These are phyloP conservation scores for Oncorhynchus nerka DNA, from an alignment of 2,113 vertebrate genomes.

Conservation along the genomic window DNA sequence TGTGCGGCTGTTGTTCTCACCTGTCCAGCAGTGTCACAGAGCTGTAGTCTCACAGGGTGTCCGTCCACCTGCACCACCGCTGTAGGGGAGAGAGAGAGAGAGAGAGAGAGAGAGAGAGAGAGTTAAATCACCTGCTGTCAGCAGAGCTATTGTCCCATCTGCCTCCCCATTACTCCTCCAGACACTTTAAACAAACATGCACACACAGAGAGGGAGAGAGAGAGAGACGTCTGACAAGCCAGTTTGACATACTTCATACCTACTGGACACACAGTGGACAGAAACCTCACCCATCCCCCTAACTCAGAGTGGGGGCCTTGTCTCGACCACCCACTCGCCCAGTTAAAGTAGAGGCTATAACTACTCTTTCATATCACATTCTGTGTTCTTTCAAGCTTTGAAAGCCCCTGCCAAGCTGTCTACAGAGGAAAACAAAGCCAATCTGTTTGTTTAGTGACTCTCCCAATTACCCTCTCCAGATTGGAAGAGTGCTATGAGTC, in stretches of 20 bases:
- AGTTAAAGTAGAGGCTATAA: constrained; percentile 42
- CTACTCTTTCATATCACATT: constrained; percentile 45
- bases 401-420: constrained; percentile 30
- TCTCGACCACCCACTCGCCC: constrained; percentile 58
- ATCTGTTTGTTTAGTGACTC: constrained; percentile 42
- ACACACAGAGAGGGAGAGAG: neutral
- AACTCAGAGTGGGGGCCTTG: constrained; percentile 17
- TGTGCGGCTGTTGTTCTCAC: constrained; percentile 55
- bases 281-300: neutral
- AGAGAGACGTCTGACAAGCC: neutral
- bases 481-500: constrained; percentile 59
- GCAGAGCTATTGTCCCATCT: neutral
- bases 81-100: constrained; percentile 43
- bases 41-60: constrained; percentile 77
- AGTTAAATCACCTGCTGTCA: constrained; percentile 14
- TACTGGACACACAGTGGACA: constrained; percentile 17
- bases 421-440: constrained; percentile 28
- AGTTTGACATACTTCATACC: neutral
- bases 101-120: constrained; percentile 19
- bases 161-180: constrained; percentile 3
- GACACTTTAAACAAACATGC: constrained; percentile 9
- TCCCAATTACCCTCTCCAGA: constrained; percentile 44
- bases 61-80: constrained; percentile 82
- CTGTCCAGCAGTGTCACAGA: constrained; percentile 85
- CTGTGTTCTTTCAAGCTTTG: constrained; percentile 19